These are phyloP conservation scores for Stratiolaelaps scimitus DNA, from an alignment of 1,140 invertebrate genomes.

Conservation along the genomic window DNA sequence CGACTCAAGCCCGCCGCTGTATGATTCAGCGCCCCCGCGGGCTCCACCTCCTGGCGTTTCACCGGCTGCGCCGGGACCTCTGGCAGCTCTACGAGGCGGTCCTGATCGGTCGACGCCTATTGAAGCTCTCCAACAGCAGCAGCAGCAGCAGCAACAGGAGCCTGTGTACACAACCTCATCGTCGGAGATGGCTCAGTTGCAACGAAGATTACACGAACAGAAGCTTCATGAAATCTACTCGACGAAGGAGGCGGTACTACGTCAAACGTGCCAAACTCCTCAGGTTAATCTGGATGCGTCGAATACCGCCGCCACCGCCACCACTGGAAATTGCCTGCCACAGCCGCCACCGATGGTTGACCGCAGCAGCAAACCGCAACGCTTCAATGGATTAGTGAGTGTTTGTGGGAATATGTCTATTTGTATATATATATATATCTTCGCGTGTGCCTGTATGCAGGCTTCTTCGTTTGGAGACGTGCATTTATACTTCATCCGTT, in stretches of 20 bases:
- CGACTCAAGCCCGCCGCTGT: conserved; percentile 6
- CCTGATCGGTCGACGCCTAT: too few relatives aligned
- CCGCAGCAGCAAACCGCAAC: conserved; percentile 56
- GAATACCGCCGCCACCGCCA: conserved; percentile 29
- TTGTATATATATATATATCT: too few relatives aligned
- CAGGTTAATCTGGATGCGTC: not conserved
- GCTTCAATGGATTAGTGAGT: conserved; percentile 35
- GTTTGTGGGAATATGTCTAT: too few relatives aligned
- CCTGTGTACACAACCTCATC: not conserved
- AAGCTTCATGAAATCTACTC: conserved; percentile 25
- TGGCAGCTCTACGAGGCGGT: too few relatives aligned
- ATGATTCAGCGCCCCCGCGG: not conserved
- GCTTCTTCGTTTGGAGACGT: too few relatives aligned
- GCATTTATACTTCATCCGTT: too few relatives aligned
- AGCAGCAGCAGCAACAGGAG: not conserved
- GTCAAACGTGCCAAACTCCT: conserved; percentile 19
- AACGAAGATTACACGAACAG: conserved; percentile 23
- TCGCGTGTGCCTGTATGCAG: too few relatives aligned
- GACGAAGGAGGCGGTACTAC: conserved; percentile 24
- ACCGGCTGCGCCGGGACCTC: too few relatives aligned
- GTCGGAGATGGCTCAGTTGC: conserved; percentile 15
- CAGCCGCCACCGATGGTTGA: conserved; percentile 71
- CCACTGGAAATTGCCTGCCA: conserved; percentile 42
- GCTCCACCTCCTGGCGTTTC: not conserved
- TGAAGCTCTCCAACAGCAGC: not conserved